Base-by-base conservation (phyloP, 2,888 invertebrate genomes). In the Antheraea assamensis region DNA sequence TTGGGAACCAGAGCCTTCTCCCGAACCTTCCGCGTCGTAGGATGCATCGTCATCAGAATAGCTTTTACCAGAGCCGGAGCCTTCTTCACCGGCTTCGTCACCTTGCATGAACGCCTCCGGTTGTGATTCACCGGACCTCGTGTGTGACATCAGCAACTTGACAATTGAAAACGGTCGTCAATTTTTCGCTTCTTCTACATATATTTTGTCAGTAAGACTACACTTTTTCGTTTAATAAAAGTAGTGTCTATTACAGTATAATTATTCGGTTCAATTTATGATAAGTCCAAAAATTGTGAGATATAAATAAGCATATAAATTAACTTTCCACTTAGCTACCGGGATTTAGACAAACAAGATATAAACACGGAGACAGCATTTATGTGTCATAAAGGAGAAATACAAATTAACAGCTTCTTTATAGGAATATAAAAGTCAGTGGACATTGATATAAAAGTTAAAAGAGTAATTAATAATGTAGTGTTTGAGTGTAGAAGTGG, bases 51-150 rank as follows among this genome's bases (percentile, higher is more conserved):
- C 95, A 64, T 93, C 92, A 61, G 90, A 86, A 79, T 94, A 93
- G 76, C 93, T 94, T 70, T 95, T 93, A 61, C 92, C 96, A 4
- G 96, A 96, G 31, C 96, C 96, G 0, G 96, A 96, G 2, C 96
- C 96, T 78, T 92, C 93, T 72, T 91, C 91, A 0, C 93, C 95
- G 0, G 95, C 95, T 74, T 95, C 96, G 78, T 96, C 96, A 0
- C 96, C 95, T 81, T 95, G 95, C 95, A 96, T 96, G 84, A 92
- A 93, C 13, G 92, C 88, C 74, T 95, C 95, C 0, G 91, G 84
- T 8, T 92, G 90, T 3, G 85, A 78, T 52, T 87, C 87, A 74
- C 86, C 86, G 35, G 81, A 80, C 79, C 90, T 88, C 15, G 90
- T 87, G 77, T 92, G 91, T 1, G 89, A 87, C 24, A 93, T 87